A percentile compares a stretch with the other conserved stretches of the same genome.
phyloP scores from a whole-genome alignment of 64 coral and sea anemone genomes.

The Pocillopora verrucosa region DNA sequence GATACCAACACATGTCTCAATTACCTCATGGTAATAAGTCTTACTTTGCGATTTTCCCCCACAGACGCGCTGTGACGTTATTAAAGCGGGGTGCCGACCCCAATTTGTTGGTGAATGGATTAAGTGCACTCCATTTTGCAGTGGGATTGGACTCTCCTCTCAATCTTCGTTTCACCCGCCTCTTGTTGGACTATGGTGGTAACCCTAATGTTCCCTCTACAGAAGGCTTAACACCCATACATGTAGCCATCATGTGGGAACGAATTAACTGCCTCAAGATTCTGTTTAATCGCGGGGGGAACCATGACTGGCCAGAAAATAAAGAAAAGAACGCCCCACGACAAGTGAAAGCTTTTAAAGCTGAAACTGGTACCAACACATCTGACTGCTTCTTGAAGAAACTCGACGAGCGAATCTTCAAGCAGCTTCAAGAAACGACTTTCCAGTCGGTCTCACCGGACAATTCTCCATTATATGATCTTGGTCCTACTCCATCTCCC shows the following conservation, averaged over 20 bases:
- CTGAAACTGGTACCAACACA: slow-evolving; percentile 72
- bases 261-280: slow-evolving; percentile 74
- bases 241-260: slow-evolving; percentile 82
- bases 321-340: slow-evolving; percentile 62
- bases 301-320: slow-evolving; percentile 62
- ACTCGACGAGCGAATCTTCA: slow-evolving; percentile 71
- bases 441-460: slow-evolving; percentile 6
- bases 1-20: not conserved
- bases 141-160: slow-evolving; percentile 76
- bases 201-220: slow-evolving; percentile 72
- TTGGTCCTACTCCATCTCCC: not conserved
- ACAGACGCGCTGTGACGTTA: slow-evolving; percentile 50
- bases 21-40: not conserved
- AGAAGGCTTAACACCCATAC: slow-evolving; percentile 80
- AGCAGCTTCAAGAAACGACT: slow-evolving; percentile 43
- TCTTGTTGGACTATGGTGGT: slow-evolving; percentile 73
- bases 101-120: slow-evolving; percentile 62
- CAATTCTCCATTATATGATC: not conserved
- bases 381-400: slow-evolving; percentile 56
- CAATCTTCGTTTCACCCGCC: slow-evolving; percentile 71
- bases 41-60: not conserved
- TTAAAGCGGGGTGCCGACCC: slow-evolving; percentile 69
- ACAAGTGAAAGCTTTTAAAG: slow-evolving; percentile 61
- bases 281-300: slow-evolving; percentile 45
- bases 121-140: slow-evolving; percentile 70